phyloP scores from a whole-genome alignment of 92 coral and sea anemone species.

The Anthopleura xanthogrammica region DNA sequence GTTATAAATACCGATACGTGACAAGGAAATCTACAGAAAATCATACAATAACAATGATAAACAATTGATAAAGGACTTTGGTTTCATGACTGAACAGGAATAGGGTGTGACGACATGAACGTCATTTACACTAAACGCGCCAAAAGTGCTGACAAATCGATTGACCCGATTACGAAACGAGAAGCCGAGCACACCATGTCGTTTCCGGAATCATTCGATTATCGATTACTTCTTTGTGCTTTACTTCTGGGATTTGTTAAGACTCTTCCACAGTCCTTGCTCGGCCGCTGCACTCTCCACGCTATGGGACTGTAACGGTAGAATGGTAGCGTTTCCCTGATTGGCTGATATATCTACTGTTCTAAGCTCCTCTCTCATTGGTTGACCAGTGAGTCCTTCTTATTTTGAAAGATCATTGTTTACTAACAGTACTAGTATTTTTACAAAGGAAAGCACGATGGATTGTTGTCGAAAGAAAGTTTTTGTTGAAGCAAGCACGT shows the following conservation, averaged over 20 bases:
- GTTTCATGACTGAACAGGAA: constrained; percentile 20
- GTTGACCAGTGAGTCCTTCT: no score
- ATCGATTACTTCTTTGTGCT: neutral
- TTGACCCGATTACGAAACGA: constrained; percentile 9
- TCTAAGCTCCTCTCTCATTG: no score
- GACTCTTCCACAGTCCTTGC: no score
- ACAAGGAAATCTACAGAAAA: neutral
- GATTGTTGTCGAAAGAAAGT: no score
- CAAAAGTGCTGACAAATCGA: constrained; percentile 31
- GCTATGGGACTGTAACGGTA: no score
- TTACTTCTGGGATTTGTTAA: neutral
- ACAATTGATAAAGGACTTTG: neutral
- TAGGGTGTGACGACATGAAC: constrained; percentile 17
- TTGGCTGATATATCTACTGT: no score
- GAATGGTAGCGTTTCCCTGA: no score
- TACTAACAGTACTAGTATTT: no score
- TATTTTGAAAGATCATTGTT: no score
- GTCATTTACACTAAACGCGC: constrained; percentile 71
- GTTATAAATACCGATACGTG: neutral
- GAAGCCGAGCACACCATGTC: constrained; percentile 3
- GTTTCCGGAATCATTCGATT: neutral
- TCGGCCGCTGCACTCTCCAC: no score
- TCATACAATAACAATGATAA: neutral
- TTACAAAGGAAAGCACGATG: no score
- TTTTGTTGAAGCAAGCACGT: no score